A percentile compares a stretch with the other conserved stretches of the same genome.
Evolutionary conservation across 1,140 invertebrate genomes (phyloP).

Genomic region (Scylla paramamosain): DNA sequence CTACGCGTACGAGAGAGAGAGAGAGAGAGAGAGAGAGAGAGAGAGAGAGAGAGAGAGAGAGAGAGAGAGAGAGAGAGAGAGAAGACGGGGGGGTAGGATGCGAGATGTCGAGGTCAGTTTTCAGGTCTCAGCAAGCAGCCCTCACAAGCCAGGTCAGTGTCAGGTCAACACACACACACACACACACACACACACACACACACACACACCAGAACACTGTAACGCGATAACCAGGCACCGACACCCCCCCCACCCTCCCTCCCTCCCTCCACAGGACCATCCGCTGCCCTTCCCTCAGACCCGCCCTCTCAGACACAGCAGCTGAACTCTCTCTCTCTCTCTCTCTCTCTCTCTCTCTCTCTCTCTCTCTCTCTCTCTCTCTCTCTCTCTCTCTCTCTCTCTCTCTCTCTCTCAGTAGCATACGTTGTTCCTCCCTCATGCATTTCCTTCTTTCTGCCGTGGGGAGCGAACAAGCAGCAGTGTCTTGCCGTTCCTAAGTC

Average conservation of each 20-base stretch:
- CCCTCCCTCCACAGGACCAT: neutral
- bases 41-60: no score
- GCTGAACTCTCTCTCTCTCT: neutral
- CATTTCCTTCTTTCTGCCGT: no score
- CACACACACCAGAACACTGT: conserved; percentile 3
- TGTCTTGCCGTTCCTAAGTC: neutral
- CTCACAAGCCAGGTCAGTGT: neutral
- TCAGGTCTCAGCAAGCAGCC: no score
- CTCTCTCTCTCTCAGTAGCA: neutral
- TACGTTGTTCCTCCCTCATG: no score
- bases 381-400: neutral
- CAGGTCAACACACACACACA: neutral
- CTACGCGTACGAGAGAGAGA: no score
- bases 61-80: no score
- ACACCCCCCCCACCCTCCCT: neutral
- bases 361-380: conserved; percentile 34
- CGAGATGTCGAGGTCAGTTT: no score
- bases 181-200: conserved; percentile 20
- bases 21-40: no score
- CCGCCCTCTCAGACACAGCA: neutral
- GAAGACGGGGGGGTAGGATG: no score
- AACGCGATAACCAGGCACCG: neutral
- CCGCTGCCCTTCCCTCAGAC: neutral
- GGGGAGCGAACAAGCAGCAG: no score
- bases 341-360: conserved; percentile 21